These are phyloP conservation scores for Caranx melampygus DNA, from an alignment of 2,113 vertebrate genomes.

Conservation along the genomic window DNA sequence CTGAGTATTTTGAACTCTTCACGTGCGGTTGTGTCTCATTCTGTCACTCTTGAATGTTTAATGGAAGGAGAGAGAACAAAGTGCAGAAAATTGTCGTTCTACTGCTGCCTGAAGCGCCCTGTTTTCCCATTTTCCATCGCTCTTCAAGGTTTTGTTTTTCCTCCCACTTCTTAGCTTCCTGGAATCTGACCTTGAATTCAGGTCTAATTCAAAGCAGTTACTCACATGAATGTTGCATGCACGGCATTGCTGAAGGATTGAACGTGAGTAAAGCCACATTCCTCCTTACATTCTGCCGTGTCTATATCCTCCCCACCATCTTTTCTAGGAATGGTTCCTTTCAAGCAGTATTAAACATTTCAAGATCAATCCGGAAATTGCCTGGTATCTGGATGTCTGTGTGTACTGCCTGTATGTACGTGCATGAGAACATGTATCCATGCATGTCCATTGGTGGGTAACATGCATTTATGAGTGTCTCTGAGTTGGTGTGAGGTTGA, in stretches of 20 bases:
- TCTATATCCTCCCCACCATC: neutral
- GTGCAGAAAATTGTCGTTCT: slow-evolving; percentile 27
- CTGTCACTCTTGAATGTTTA: slow-evolving; percentile 48
- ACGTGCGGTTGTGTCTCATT: slow-evolving; percentile 49
- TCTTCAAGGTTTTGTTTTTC: slow-evolving; percentile 37
- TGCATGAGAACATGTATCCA: slow-evolving; percentile 5
- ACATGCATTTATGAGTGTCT: slow-evolving; percentile 42
- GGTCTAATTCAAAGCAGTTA: slow-evolving; percentile 17
- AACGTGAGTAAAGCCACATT: neutral
- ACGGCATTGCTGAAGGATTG: neutral
- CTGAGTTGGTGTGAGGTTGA: slow-evolving; percentile 59
- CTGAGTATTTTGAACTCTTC: slow-evolving; percentile 19
- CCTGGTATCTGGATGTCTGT: slow-evolving; percentile 5
- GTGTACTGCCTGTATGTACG: slow-evolving; percentile 3
- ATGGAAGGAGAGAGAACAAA: slow-evolving; percentile 50
- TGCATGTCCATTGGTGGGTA: slow-evolving; percentile 42
- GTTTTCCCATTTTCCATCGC: slow-evolving; percentile 25
- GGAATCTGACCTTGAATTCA: slow-evolving; percentile 20
- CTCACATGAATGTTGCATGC: slow-evolving; percentile 9
- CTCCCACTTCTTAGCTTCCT: slow-evolving; percentile 30
- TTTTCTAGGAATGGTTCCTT: slow-evolving; percentile 50
- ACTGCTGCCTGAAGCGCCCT: slow-evolving; percentile 37
- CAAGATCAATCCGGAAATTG: slow-evolving; percentile 53
- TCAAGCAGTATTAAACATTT: slow-evolving; percentile 52
- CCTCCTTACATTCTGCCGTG: neutral